Percentiles rank a stretch among this genome's conserved stretches.
Conservation (phyloP, 2,888 invertebrate genomes). For the Seira musarum region DNA sequence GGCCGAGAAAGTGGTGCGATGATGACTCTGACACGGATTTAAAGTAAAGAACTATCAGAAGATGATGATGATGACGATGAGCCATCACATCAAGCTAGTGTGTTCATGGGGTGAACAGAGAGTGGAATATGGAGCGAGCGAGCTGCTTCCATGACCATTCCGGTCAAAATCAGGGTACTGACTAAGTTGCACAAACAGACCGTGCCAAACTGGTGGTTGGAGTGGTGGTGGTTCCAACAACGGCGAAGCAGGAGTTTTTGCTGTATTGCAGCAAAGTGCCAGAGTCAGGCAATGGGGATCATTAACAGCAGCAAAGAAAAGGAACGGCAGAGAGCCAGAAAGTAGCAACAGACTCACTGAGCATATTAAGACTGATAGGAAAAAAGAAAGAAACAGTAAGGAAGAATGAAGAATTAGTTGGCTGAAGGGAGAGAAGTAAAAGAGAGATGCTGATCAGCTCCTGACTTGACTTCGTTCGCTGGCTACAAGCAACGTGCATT, state of each 20-base stretch:
- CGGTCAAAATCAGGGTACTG: slow-evolving; percentile 61
- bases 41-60: background rate
- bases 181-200: slow-evolving; percentile 41
- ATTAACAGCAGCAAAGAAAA: slow-evolving; percentile 38
- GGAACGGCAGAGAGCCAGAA: slow-evolving; percentile 47
- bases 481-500: slow-evolving; percentile 9
- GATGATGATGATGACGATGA: slow-evolving; percentile 6
- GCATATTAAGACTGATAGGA: background rate
- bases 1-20: slow-evolving; percentile 30
- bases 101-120: slow-evolving; percentile 48
- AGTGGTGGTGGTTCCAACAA: slow-evolving; percentile 55
- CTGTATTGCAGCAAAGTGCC: slow-evolving; percentile 59
- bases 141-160: slow-evolving; percentile 55
- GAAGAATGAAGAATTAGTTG: slow-evolving; percentile 33
- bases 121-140: slow-evolving; percentile 17
- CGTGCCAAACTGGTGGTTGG: slow-evolving; percentile 60
- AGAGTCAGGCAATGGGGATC: slow-evolving; percentile 59
- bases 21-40: slow-evolving; percentile 24
- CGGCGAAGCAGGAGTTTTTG: slow-evolving; percentile 35
- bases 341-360: background rate
- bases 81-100: too few relatives aligned
- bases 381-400: too few relatives aligned
- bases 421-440: background rate
- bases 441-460: too few relatives aligned
- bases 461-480: too few relatives aligned